phyloP scores from a whole-genome alignment of 2,113 vertebrate species.

The Odontesthes bonariensis region DNA sequence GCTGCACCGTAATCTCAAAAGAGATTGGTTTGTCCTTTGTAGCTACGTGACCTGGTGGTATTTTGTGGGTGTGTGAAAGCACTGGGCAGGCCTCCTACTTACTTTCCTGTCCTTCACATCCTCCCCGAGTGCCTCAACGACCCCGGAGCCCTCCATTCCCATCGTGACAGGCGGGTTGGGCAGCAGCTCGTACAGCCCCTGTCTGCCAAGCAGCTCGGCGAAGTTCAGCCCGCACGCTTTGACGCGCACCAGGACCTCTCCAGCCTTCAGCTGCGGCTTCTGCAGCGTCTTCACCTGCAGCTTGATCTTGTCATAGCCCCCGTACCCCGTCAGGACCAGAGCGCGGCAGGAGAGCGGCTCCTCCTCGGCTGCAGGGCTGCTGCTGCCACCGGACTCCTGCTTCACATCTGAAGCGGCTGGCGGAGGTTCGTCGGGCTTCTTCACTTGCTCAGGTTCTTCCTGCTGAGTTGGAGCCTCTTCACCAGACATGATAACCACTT shows the following conservation, averaged over 20 bases:
- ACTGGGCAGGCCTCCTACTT: constrained; percentile 59
- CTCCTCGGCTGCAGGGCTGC: constrained; percentile 33
- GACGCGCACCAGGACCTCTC: constrained; percentile 85
- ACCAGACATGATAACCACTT: constrained; percentile 73
- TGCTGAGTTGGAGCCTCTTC: constrained; percentile 78
- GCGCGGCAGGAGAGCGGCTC: constrained; percentile 72
- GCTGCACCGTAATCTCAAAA: too few species aligned
- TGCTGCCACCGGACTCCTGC: constrained; percentile 27
- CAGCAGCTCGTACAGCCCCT: constrained; percentile 88
- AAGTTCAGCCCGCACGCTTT: constrained; percentile 92
- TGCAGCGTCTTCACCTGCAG: constrained; percentile 82
- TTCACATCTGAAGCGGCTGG: constrained; percentile 13
- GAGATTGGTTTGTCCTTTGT: too few species aligned
- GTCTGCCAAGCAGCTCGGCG: constrained; percentile 87
- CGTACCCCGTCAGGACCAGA: constrained; percentile 87
- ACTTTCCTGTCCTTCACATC: constrained; percentile 87
- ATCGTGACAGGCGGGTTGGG: constrained; percentile 85
- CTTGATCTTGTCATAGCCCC: constrained; percentile 90
- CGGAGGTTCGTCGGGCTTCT: constrained; percentile 44
- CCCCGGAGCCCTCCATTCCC: constrained; percentile 89
- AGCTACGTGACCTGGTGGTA: not conserved
- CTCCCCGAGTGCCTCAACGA: constrained; percentile 85
- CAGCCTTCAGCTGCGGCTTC: constrained; percentile 71
- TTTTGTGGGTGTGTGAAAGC: constrained; percentile 10
- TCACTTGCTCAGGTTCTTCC: constrained; percentile 58